These are phyloP conservation scores for Salmo trutta DNA, from an alignment of 2,797 vertebrate genomes.

Conservation along the genomic window DNA sequence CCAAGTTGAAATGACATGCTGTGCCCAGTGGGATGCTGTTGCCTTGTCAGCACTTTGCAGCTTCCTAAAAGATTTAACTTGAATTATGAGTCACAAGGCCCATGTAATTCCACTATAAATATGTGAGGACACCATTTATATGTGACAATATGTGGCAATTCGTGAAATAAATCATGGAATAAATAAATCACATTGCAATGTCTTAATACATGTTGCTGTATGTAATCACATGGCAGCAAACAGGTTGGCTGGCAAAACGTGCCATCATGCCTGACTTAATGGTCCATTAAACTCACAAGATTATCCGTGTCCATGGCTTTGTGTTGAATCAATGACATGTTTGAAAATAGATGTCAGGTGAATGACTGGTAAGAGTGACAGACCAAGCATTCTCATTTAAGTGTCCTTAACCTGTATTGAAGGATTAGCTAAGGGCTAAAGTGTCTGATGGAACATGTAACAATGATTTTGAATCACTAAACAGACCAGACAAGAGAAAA, in stretches of 20 bases:
- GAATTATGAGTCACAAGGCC: conserved; percentile 20
- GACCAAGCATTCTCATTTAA: neutral
- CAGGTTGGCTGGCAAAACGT: neutral
- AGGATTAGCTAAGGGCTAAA: too few species aligned
- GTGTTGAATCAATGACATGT: neutral
- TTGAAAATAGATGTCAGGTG: neutral
- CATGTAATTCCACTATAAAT: conserved; percentile 28
- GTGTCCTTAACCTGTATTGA: neutral
- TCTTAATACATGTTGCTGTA: neutral
- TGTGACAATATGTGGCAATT: conserved; percentile 12
- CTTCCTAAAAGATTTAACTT: conserved; percentile 38
- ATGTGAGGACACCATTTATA: conserved; percentile 23
- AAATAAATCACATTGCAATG: neutral
- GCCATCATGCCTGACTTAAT: neutral
- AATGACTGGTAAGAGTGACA: neutral
- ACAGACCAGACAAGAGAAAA: too few species aligned
- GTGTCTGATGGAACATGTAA: too few species aligned
- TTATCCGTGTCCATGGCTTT: neutral
- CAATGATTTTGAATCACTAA: too few species aligned
- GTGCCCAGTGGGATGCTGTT: too few species aligned
- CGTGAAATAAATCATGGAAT: neutral
- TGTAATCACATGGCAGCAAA: neutral
- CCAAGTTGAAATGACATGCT: too few species aligned
- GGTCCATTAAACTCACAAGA: neutral
- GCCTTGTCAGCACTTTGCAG: conserved; percentile 11